Evolutionary conservation across 2,113 vertebrate species (phyloP), one percentile per base, ranked within the genome.

Genomic region (Corythornis cristatus): DNA sequence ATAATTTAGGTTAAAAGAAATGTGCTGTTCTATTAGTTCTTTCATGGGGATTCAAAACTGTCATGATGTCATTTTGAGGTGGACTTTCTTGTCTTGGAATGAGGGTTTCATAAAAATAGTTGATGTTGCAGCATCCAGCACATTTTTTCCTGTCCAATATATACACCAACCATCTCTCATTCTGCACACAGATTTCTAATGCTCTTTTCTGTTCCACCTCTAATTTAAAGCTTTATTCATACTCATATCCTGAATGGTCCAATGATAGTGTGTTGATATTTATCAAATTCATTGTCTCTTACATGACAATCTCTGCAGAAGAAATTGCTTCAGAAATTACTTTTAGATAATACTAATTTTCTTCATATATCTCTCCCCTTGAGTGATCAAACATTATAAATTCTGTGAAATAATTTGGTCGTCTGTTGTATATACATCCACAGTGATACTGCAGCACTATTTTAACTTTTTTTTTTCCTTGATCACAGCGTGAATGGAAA

Each of bases 291-390:
- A 70, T 91, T 91, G 54, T 80, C n/a, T 93, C 29, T 90, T 86
- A 89, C 67, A 73, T 53, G 71, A 76, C 67, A 88, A 62, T 79
- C 35, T 93, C 72, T 80, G 35, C 42, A 79, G 75, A 88, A 91
- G 64, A 80, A 87, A 93, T 91, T 89, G 26, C 29, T 85, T 88
- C 54, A 87, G 78, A 88, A 94, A 93, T 93, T 88, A 62, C 40
- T 93, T 94, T 93, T 75, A 93, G 88, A 91, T 89, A 48, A 50
- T 65, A 56, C 62, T 87, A 88, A 85, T 89, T 94, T 94, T 89
- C 35, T 75, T 68, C 3, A 5, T 65, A 35, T 56, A 45, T 89
- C n/a, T 85, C 76, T 90, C 31, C 56, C 83, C 68, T 80, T 90
- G 93, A 37, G 72, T 88, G 72, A 89, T 65, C 45, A 80, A 92